These are phyloP conservation scores for Formica aserva DNA, from an alignment of 2,888 invertebrate genomes.

Conservation along the genomic window DNA sequence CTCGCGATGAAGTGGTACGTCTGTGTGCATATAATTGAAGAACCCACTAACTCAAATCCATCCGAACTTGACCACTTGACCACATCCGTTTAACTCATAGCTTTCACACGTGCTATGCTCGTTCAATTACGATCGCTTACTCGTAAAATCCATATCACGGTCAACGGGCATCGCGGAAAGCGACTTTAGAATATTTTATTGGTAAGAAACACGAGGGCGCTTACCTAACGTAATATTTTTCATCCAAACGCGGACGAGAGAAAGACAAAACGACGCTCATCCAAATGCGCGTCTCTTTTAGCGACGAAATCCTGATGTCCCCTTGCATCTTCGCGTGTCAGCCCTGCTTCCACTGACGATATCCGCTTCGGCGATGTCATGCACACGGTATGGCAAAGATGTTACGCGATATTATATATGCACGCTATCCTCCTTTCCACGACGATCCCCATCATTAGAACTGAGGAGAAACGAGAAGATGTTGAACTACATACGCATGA, in stretches of 20 bases:
- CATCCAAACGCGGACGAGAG: background rate
- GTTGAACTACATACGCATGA: constrained; percentile 18
- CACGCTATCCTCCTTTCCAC: constrained; percentile 24
- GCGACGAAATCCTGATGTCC: background rate
- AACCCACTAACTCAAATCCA: constrained; percentile 1
- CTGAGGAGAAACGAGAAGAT: constrained; percentile 17
- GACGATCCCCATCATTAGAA: background rate
- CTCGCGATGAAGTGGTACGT: background rate
- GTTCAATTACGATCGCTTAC: constrained; percentile 17
- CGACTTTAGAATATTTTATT: background rate
- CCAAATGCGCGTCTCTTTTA: background rate
- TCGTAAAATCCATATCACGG: background rate
- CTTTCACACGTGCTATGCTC: background rate
- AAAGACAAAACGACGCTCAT: background rate
- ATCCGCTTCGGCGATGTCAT: background rate
- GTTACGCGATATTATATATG: constrained; percentile 35
- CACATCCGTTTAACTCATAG: background rate
- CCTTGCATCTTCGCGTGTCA: background rate
- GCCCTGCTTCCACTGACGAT: background rate
- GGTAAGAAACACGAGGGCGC: background rate
- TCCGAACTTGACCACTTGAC: background rate
- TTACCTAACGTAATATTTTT: background rate
- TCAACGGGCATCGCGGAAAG: background rate
- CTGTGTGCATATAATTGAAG: background rate
- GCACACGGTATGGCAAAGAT: background rate